A percentile compares a stretch with the other conserved stretches of the same genome.
Evolutionary conservation across 2,888 invertebrate genomes (phyloP).

Genomic region (Heliconius aoede): DNA sequence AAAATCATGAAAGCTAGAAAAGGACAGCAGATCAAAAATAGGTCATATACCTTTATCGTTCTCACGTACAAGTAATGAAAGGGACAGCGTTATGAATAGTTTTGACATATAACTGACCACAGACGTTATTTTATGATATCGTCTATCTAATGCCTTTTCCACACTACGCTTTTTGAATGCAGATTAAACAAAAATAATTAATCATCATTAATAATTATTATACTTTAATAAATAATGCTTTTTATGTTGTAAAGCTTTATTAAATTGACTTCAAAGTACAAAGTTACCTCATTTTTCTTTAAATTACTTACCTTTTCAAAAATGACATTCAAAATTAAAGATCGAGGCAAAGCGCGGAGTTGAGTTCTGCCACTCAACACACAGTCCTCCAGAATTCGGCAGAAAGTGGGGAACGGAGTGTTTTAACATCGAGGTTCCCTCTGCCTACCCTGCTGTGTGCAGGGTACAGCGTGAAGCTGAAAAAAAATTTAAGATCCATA

Average conservation of each 20-base stretch:
- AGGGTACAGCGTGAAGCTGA: too few species aligned
- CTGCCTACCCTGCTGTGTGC: too few species aligned
- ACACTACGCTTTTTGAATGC: not conserved
- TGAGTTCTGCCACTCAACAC: too few species aligned
- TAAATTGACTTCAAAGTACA: not conserved
- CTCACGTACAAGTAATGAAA: not conserved
- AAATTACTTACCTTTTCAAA: too few species aligned
- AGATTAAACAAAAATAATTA: not conserved
- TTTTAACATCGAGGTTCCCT: too few species aligned
- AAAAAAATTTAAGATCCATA: too few species aligned
- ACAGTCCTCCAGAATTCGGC: too few species aligned
- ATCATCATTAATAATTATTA: not conserved
- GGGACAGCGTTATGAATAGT: constrained; percentile 10
- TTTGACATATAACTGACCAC: constrained; percentile 22
- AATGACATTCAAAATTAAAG: too few species aligned
- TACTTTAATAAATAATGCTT: too few species aligned
- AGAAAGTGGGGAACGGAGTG: too few species aligned
- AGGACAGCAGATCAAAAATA: constrained; percentile 21
- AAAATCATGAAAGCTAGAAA: not conserved
- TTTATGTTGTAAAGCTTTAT: too few species aligned
- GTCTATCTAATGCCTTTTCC: constrained; percentile 10
- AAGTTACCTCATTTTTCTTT: not conserved
- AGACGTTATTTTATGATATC: constrained; percentile 21
- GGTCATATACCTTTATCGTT: constrained; percentile 13
- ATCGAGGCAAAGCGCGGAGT: too few species aligned